Conservation (phyloP, 2,113 vertebrate species). For the Podarcis muralis region DNA sequence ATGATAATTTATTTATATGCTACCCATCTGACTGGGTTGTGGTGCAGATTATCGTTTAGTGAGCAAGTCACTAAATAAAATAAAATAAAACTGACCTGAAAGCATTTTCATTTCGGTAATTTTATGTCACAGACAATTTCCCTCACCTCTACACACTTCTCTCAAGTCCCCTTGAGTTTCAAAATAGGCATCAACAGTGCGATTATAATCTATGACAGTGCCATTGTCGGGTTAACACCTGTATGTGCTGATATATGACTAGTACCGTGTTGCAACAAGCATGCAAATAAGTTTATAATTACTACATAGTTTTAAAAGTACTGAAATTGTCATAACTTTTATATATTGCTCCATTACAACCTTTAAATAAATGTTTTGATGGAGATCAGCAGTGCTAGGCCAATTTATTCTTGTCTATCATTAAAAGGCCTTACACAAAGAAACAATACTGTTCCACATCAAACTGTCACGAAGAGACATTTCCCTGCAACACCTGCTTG, state of each 20-base stretch:
- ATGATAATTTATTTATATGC: too few relatives aligned
- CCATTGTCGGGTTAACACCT: conserved; percentile 34
- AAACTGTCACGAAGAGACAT: conserved; percentile 49
- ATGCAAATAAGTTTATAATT: conserved; percentile 50
- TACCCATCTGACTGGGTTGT: too few relatives aligned
- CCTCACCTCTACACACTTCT: neutral
- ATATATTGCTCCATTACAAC: conserved; percentile 26
- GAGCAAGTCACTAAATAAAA: neutral
- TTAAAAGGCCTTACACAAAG: conserved; percentile 52
- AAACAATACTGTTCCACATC: conserved; percentile 55
- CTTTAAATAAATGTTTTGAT: conserved; percentile 51
- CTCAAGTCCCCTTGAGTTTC: conserved; percentile 11
- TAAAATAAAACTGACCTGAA: neutral
- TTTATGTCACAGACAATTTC: neutral
- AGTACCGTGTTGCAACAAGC: conserved; percentile 49
- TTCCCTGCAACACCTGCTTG: conserved; percentile 29
- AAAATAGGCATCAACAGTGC: conserved; percentile 36
- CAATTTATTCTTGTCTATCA: conserved; percentile 53
- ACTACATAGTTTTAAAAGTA: conserved; percentile 17
- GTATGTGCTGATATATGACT: conserved; percentile 18
- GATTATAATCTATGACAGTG: conserved; percentile 23
- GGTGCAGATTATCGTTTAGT: neutral
- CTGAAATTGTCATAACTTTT: conserved; percentile 46
- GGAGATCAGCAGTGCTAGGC: conserved; percentile 23
- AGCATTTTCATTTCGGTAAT: neutral